Percentiles rank a stretch among this genome's conserved stretches.
phyloP scores from a whole-genome alignment of 2,113 vertebrate species.

The Ceyx margarethae region DNA sequence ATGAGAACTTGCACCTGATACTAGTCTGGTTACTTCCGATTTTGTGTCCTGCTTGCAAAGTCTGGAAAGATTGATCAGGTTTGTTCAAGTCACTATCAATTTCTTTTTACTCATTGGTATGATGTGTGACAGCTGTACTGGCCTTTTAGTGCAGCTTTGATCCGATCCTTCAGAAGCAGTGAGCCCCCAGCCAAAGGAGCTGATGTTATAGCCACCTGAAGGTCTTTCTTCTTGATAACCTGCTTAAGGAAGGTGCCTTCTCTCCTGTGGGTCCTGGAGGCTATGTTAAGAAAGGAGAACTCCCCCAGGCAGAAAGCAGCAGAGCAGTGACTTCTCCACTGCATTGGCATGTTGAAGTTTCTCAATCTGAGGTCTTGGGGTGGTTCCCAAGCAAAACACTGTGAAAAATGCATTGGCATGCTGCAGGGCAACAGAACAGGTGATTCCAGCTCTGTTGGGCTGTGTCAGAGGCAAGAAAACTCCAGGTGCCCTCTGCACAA shows the following conservation, averaged over 20 bases:
- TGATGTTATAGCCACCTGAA: not conserved
- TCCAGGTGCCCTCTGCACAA: not conserved
- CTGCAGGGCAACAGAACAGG: conserved; percentile 47
- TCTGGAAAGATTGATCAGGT: not conserved
- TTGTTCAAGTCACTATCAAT: not conserved
- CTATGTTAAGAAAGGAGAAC: not conserved
- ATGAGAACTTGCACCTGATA: not conserved
- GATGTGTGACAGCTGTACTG: not conserved
- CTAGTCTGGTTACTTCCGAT: not conserved
- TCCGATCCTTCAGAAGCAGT: not conserved
- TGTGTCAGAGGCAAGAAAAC: not conserved
- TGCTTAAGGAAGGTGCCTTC: not conserved
- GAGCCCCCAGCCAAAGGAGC: not conserved
- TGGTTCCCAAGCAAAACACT: conserved; percentile 47
- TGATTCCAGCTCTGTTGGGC: conserved; percentile 57
- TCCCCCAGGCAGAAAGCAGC: not conserved
- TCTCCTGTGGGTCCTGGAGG: not conserved
- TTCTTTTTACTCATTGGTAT: not conserved
- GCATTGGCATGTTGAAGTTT: not conserved
- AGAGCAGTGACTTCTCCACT: not conserved
- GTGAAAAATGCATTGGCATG: conserved; percentile 54
- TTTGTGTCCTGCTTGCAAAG: not conserved
- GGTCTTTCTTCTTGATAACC: not conserved
- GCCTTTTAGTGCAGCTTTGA: not conserved
- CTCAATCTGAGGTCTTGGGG: conserved; percentile 41